phyloP scores from a whole-genome alignment of 2,113 vertebrate species.

The Steatornis caripensis region DNA sequence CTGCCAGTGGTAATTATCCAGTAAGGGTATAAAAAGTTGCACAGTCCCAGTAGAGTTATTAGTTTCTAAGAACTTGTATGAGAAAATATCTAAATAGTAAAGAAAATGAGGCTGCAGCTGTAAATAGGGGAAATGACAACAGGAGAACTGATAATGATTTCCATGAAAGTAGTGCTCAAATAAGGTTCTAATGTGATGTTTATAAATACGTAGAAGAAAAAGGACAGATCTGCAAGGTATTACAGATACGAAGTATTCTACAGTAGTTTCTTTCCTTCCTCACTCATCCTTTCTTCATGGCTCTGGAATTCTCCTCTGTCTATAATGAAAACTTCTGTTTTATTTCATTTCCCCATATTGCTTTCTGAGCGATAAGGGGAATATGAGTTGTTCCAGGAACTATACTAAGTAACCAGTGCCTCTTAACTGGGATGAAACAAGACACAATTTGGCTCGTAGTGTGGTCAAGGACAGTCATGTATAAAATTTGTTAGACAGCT shows the following conservation, averaged over 20 bases:
- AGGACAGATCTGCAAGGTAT: neutral
- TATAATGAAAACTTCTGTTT: neutral
- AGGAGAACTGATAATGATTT: neutral
- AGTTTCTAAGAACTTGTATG: neutral
- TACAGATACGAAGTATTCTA: neutral
- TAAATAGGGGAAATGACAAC: neutral
- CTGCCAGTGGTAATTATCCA: neutral
- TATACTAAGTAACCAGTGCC: neutral
- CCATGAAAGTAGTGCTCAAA: neutral
- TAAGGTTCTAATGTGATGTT: neutral
- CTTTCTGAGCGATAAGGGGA: neutral
- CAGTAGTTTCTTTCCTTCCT: neutral
- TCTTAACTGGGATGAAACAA: slow-evolving; percentile 5
- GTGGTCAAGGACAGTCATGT: neutral
- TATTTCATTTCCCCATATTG: neutral
- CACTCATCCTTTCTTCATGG: neutral
- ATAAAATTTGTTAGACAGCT: slow-evolving; percentile 32
- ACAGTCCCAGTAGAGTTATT: neutral
- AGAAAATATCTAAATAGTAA: neutral
- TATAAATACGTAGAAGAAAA: neutral
- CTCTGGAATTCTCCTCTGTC: neutral
- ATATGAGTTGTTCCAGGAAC: neutral
- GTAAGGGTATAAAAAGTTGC: neutral
- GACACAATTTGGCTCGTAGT: neutral
- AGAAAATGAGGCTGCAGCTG: neutral